Evolutionary conservation across 2,888 invertebrate species (phyloP), one percentile per base, ranked within the genome.

Genomic region (Chironomus riparius): DNA sequence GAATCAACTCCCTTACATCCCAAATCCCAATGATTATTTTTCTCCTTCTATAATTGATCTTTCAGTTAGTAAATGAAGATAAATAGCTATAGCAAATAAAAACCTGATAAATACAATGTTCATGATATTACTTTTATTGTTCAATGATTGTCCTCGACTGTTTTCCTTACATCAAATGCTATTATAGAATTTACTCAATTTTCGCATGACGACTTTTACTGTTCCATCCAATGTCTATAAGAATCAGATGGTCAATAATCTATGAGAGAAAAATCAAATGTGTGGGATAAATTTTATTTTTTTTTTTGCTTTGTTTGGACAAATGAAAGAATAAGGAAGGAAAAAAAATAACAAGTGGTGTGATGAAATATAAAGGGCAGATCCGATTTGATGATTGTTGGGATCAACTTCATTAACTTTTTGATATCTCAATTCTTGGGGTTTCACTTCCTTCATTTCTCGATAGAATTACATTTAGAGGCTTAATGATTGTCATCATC

Each of bases 351-450:
- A 22, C 48, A 48, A 22, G 74, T 74, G 68, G 47, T 68, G 65
- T 56, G 65, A 21, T 65, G 65, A 65, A 47, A 72, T 47, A 72
- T 28, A 72, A 72, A 65, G 74, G 74, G 74, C 76, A 76, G 76
- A 76, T 76, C 69, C 76, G 76, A 76, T 69, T 74, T 74, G 68
- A 69, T 69, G 74, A 13, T 38, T 47, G 68, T 38, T 68, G 69
- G 76, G 69, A 76, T 76, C 76, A 69, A 69, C 69, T 76, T 76
- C 69, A 76, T 76, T 76, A 76, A 76, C 76, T 76, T 73, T 38
- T 47, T 74, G 62, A 74, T 24, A 22, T 47, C 74, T 65, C 74
- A 71, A 71, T 71, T 74, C 62, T 38, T 56, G 24, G 62, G 24
- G 21, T 68, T 68, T 68, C 68, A 38, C 38, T 24, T 62, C 21